A percentile compares a stretch with the other conserved stretches of the same genome.
phyloP scores from a whole-genome alignment of 2,113 vertebrate species.

The Leptobrachium leishanense region DNA sequence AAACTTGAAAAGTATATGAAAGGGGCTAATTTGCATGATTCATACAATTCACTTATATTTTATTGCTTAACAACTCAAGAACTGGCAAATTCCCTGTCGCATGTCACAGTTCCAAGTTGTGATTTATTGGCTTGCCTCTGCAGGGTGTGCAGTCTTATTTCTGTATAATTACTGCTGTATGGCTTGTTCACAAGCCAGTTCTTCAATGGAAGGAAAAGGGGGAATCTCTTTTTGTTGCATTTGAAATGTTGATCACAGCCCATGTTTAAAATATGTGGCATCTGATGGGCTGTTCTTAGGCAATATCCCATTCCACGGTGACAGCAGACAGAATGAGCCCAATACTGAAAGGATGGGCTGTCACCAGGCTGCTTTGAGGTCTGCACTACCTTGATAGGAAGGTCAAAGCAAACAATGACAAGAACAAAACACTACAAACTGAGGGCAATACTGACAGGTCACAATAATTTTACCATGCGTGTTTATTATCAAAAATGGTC shows the following conservation, averaged over 20 bases:
- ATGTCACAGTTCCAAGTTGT: not conserved
- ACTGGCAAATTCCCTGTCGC: not conserved
- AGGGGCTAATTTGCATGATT: not conserved
- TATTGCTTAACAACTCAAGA: not conserved
- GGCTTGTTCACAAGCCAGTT: slow-evolving; percentile 1
- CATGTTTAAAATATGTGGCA: slow-evolving; percentile 27
- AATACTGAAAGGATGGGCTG: slow-evolving; percentile 17
- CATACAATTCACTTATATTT: slow-evolving; percentile 1
- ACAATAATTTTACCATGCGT: not conserved
- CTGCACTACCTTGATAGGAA: slow-evolving; percentile 16
- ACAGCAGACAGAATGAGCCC: slow-evolving; percentile 18
- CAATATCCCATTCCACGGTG: slow-evolving; percentile 4
- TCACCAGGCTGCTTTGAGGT: slow-evolving; percentile 24
- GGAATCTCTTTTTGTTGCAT: not conserved
- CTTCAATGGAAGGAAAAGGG: not conserved
- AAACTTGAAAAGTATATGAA: not conserved
- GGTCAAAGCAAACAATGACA: slow-evolving; percentile 37
- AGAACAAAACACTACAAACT: slow-evolving; percentile 25
- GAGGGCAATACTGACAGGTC: not conserved
- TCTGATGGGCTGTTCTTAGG: not conserved
- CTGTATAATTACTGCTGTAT: not conserved
- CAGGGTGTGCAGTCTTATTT: not conserved
- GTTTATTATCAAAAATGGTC: not conserved
- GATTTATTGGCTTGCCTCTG: not conserved
- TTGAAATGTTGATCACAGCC: not conserved